Conservation (phyloP, 2,888 invertebrate species). For the Gastrophysa polygoni region DNA sequence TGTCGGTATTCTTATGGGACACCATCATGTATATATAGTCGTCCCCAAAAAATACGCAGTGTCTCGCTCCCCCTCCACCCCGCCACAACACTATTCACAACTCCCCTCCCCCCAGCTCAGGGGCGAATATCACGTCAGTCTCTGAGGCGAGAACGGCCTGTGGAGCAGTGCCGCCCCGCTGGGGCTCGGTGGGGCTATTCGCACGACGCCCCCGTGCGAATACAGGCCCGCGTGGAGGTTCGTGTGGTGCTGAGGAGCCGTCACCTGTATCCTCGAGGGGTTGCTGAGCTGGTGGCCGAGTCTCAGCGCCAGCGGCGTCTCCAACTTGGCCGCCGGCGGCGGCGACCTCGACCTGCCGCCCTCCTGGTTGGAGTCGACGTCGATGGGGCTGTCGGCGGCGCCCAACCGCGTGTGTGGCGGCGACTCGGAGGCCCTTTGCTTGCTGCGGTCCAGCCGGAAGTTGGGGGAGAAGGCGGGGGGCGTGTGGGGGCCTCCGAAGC, state of each 20-base stretch:
- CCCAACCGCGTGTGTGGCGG: no score
- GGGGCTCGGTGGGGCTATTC: constrained; percentile 56
- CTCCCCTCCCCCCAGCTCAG: constrained; percentile 42
- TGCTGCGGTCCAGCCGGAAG: constrained; percentile 46
- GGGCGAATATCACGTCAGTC: constrained; percentile 57
- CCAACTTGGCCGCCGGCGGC: constrained; percentile 36
- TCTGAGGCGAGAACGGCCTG: constrained; percentile 57
- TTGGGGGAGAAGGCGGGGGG: constrained; percentile 47
- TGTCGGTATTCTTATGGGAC: no score
- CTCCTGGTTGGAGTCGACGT: constrained; percentile 48
- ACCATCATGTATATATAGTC: no score
- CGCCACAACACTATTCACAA: constrained; percentile 38
- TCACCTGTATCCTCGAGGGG: constrained; percentile 56
- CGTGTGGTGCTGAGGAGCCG: constrained; percentile 48
- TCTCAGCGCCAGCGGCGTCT: constrained; percentile 52
- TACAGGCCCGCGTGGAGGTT: constrained; percentile 44
- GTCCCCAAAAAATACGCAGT: no score
- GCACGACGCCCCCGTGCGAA: constrained; percentile 53
- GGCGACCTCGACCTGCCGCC: no score
- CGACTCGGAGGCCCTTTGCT: constrained; percentile 44
- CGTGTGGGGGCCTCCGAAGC: constrained; percentile 52
- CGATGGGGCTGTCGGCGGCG: constrained; percentile 49
- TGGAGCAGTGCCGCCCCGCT: constrained; percentile 52
- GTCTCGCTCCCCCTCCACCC: not conserved
- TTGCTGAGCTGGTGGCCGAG: constrained; percentile 50